Evolutionary conservation across 2,888 invertebrate genomes (phyloP).

Genomic region (Pachymerium ferrugineum): DNA sequence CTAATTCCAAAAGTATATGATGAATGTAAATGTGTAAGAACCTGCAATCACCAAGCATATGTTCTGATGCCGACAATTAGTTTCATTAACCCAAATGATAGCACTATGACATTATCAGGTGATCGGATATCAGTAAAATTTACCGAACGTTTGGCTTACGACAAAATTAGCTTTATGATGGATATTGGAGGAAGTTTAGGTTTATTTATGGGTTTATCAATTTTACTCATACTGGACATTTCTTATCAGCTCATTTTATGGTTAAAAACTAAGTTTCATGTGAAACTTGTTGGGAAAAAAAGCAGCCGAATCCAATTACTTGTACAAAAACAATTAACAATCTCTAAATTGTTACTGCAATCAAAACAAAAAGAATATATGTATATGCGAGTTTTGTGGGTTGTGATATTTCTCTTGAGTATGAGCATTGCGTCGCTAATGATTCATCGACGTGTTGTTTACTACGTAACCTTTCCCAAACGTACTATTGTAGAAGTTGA

Average conservation of each 20-base stretch:
- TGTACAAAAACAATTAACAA: not conserved
- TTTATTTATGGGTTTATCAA: not conserved
- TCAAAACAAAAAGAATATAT: not conserved
- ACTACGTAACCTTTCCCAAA: not conserved
- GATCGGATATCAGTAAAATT: not conserved
- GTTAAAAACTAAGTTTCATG: not conserved
- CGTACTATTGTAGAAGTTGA: not conserved
- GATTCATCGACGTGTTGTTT: not conserved
- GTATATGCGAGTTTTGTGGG: not conserved
- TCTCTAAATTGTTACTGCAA: too few relatives aligned
- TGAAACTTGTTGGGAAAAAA: not conserved
- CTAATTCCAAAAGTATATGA: not conserved
- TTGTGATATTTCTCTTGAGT: not conserved
- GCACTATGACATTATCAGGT: not conserved
- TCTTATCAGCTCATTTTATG: not conserved
- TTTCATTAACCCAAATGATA: not conserved
- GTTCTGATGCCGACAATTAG: not conserved
- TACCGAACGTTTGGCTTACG: not conserved
- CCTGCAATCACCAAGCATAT: not conserved
- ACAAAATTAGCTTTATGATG: not conserved
- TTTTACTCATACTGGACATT: not conserved
- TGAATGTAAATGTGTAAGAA: not conserved
- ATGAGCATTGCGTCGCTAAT: not conserved
- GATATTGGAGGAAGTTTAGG: not conserved
- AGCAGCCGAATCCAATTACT: not conserved